Evolutionary conservation across 92 coral and sea anemone genomes (phyloP).

Genomic region (Epizoanthus scotinus): DNA sequence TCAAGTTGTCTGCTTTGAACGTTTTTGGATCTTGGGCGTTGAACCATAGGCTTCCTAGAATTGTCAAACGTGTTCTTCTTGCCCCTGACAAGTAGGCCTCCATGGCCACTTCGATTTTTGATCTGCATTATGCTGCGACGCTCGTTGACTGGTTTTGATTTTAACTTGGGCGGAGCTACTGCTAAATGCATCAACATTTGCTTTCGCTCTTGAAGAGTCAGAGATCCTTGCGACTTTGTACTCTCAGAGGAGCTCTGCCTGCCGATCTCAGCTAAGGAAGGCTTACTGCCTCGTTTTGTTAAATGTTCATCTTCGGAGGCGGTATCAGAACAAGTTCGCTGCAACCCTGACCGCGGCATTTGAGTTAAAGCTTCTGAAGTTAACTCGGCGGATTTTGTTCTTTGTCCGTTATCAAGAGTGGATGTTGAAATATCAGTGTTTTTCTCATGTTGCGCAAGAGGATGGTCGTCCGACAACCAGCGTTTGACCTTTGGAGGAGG

Average conservation of each 20-base stretch:
- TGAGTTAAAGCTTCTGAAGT: neutral
- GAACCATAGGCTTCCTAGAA: neutral
- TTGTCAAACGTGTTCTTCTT: slow-evolving; percentile 16
- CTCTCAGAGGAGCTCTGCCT: slow-evolving; percentile 27
- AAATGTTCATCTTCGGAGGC: neutral
- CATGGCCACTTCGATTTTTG: slow-evolving; percentile 37
- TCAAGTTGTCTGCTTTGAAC: neutral
- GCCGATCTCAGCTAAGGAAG: neutral
- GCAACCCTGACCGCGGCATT: neutral
- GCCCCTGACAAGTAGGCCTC: slow-evolving; percentile 23
- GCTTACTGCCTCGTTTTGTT: neutral
- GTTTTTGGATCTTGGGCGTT: neutral
- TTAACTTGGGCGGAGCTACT: slow-evolving; percentile 29
- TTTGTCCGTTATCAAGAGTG: too few relatives aligned
- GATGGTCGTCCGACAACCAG: slow-evolving; percentile 7
- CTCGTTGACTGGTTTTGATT: slow-evolving; percentile 29
- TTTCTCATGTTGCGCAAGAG: neutral
- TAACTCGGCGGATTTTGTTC: too few relatives aligned
- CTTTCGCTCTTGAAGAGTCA: slow-evolving; percentile 35
- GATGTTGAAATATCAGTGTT: neutral
- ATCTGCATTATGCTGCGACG: slow-evolving; percentile 40
- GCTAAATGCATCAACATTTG: slow-evolving; percentile 39
- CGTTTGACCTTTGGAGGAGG: neutral
- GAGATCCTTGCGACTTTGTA: slow-evolving; percentile 16
- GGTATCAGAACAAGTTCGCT: neutral